Evolutionary conservation across 2,888 invertebrate genomes (phyloP), one percentile per base, ranked within the genome.

Genomic region (Eilema depressum): DNA sequence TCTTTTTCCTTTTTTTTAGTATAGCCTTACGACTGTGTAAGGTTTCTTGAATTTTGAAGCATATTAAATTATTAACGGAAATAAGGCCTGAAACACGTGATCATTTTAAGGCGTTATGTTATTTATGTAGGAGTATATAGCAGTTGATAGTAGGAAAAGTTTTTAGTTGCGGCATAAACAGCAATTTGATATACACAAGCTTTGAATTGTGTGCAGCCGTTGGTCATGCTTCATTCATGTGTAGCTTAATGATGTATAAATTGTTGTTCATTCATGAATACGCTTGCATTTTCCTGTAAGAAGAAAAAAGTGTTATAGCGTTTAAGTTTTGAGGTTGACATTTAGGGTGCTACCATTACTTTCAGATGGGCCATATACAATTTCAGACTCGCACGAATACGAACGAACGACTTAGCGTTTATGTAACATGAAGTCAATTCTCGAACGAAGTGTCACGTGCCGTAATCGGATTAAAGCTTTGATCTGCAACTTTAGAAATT

Each of bases 191-290:
- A 71, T 65, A 64, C 47, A 57, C 41, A 63, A 65, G 71, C 66
- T 66, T 47, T 72, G 30, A 74, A 73, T 63, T 68, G 68, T 73
- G 64, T 60, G 72, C 30, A 25, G 69, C 37, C n/a, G 4, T 69
- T 69, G 65, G 69, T 70, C 17, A 56, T 67, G 56, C 20, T 67
- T 65, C 75, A 80, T 80, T 80, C 77, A 77, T 47, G 65, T 73
- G 67, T 63, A 64, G 65, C 30, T 64, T 68, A 78, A 78, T 78
- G 37, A 80, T 75, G 70, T 70, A 74, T 63, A 77, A 78, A 73
- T 77, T 71, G 33, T 62, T 70, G 68, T 77, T 80, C 80, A 79
- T 80, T 80, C 79, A 80, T 73, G 61, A 62, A 62, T 28, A 59
- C 26, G n/a, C 33, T 33, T 26, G 30, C 25, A 60, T 37, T 47